Base-by-base conservation (phyloP, 92 coral and sea anemone genomes). In the Porites cylindrica region DNA sequence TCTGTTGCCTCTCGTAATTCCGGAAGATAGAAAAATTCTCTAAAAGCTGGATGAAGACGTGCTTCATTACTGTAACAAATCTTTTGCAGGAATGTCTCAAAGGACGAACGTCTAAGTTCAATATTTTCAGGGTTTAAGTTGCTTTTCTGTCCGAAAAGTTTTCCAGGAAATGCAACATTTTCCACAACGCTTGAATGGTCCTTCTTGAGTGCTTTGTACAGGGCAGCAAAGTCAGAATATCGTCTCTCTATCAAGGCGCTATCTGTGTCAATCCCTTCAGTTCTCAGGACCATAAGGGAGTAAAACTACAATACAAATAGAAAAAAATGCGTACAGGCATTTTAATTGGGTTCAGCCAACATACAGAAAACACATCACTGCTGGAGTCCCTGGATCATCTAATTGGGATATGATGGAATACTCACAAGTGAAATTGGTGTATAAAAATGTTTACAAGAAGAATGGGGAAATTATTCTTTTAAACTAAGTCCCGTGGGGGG, bases 231-330 rank as follows among this genome's bases (percentile, higher is more conserved):
- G 53, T 95, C 97, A 6, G 99, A 95, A 83, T 95, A 97, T 21
- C 99, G 84, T 50, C 95, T 91, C 78, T 96, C 95, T 58, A 97
- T 93, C 54, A 93, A 65, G 4, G 99, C 99, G 62, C 89, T 97
- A 89, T 97, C 99, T 67, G 90, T 92, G 80, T 97, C 99, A 53
- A 97, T 64, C 17, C 92, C 94, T 5, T 92, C 98, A 1, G 98
- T 90, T 72, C 61, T 92, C 81, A 96, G 89, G 10, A 93, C 99
- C 81, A 90, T 90, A 24, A 97, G 75, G 1, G 95, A 76, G 80
- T 97, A 97, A 24, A 93, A 80, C 99, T 97, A 73, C 38, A 88
- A 83, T 10, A 21, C 19, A 59, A 32, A 82, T 38, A 4, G 4
- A 4, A 38, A 4, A 38, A 38, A 3, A 38, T 38, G 6, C 61